Conservation (phyloP, 2,113 vertebrate genomes). For the Anthoscopus minutus region DNA sequence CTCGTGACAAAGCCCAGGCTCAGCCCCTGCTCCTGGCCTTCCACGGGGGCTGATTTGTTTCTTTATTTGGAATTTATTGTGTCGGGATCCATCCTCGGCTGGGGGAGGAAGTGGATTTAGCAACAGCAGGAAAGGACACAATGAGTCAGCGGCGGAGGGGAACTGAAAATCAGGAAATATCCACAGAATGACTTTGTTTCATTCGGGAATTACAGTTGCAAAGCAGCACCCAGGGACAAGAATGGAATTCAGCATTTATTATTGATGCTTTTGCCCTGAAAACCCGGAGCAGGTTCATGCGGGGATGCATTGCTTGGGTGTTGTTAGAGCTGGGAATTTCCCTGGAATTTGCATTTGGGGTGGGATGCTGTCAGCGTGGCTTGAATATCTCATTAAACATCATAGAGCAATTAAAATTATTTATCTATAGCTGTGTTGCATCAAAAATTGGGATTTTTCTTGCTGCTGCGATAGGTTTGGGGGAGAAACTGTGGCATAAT, state of each 20-base stretch:
- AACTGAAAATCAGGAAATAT: constrained; percentile 12
- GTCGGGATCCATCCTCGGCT: neutral
- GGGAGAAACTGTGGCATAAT: rapidly evolving
- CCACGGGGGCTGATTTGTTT: no score
- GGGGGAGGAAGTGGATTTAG: constrained; percentile 22
- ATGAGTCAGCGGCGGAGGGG: constrained; percentile 26
- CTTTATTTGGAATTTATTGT: neutral
- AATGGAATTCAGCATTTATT: neutral
- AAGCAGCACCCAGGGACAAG: neutral
- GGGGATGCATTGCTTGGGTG: neutral
- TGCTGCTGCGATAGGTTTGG: rapidly evolving
- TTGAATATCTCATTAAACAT: neutral
- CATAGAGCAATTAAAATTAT: neutral
- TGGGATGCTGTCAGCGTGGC: neutral
- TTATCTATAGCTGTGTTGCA: rapidly evolving
- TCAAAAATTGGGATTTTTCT: neutral
- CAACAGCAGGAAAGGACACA: constrained; percentile 12
- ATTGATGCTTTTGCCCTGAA: neutral
- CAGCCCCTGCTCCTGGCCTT: neutral
- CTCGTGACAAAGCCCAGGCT: neutral
- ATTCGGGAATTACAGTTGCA: neutral
- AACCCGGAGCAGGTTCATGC: neutral
- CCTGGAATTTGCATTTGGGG: neutral
- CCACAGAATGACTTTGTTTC: neutral
- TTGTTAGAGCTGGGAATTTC: neutral